Evolutionary conservation across 2,797 vertebrate species (phyloP), one percentile per base, ranked within the genome.

Genomic region (Danio kyathit): DNA sequence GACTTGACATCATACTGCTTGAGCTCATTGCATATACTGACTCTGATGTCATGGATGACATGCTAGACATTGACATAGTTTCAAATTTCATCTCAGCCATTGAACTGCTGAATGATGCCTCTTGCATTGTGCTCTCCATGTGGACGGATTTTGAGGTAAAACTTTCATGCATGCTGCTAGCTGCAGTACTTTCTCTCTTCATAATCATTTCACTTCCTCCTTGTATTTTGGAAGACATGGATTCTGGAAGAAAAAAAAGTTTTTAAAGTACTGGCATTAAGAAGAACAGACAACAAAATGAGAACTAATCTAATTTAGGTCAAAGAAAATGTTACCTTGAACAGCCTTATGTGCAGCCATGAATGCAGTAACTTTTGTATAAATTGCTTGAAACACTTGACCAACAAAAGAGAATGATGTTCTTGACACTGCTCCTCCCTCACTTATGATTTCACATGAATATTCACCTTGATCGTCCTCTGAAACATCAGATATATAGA

Each of bases 51-150:
- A 97, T 87, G 84, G 96, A 98, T 75, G 97, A 98, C 96, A 97
- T 96, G 93, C 97, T 98, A 92, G 97, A 96, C 93, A 96, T 96
- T 89, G 98, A 98, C 97, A 96, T 97, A 90, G 97, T 97, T 92
- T 96, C 96, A 93, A 96, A 96, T 94, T 97, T 98, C 95, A 95
- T 96, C 91, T 98, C 96, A 84, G 94, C 96, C 95, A 97, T 95
- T 92, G 96, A 94, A 91, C 94, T 96, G 94, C 97, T 96, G 89
- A 97, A 96, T 81, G 97, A 96, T 85, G 96, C 95, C 89, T 97
- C 96, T 90, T 97, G 95, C 92, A 95, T 96, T 92, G 96, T 95
- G 89, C 96, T 95, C 52, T 96, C 96, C 95, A 96, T 96, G 92
- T 96, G 95, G 81, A 96, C 89, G 73, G 97, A 95, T 85, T 97